These are phyloP conservation scores for Alexandromys fortis DNA, from an alignment of 2,113 vertebrate genomes.

Conservation along the genomic window DNA sequence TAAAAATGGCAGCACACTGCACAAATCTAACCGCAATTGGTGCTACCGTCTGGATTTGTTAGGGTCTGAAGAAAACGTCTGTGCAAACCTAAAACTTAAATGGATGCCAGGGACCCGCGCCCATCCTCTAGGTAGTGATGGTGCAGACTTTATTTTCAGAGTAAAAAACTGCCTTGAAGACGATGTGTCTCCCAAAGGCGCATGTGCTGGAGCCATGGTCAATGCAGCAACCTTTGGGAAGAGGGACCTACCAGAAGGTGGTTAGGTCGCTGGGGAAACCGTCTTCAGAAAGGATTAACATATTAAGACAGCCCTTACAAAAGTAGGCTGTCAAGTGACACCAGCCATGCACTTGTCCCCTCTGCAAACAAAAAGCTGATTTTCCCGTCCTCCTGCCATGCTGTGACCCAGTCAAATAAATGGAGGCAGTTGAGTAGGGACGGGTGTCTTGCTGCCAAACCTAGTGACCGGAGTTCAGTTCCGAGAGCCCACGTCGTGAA, in stretches of 20 bases:
- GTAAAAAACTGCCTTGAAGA: background rate
- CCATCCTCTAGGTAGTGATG: background rate
- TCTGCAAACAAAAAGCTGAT: background rate
- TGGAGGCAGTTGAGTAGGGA: background rate
- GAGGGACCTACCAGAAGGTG: background rate
- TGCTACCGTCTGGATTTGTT: background rate
- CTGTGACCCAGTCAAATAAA: background rate
- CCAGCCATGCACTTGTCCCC: background rate
- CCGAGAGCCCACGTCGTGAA: too few relatives aligned
- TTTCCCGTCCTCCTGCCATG: background rate
- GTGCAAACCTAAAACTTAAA: accelerated
- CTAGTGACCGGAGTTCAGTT: background rate
- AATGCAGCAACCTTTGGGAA: background rate
- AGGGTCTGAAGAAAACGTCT: background rate
- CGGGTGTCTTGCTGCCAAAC: background rate
- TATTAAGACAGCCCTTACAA: background rate
- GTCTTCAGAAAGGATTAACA: background rate
- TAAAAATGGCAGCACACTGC: background rate
- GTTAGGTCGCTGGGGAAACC: too few relatives aligned
- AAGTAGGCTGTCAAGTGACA: background rate
- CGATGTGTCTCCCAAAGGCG: background rate
- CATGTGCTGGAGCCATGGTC: background rate
- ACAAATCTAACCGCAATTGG: background rate
- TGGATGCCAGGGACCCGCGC: background rate
- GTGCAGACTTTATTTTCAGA: background rate